Base-by-base conservation (phyloP, 2,888 invertebrate species). In the Germaria angustata region DNA sequence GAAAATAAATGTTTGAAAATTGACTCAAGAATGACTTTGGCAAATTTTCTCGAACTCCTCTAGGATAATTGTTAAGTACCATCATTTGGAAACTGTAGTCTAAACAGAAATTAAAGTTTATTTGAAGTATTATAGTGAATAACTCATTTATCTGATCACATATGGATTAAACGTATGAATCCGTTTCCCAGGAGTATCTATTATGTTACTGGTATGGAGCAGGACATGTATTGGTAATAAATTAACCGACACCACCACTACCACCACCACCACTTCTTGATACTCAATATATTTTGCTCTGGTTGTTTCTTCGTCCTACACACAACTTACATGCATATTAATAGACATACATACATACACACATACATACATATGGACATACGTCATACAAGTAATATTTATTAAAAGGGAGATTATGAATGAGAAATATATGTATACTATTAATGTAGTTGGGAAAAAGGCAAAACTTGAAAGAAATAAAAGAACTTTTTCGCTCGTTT, bases 131-230 rank as follows among this genome's bases (percentile, higher is more conserved):
- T n/a, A n/a, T n/a, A n/a, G n/a, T n/a, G n/a, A n/a, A n/a, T n/a
- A n/a, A n/a, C n/a, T n/a, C n/a, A n/a, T n/a, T n/a, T n/a, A n/a
- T n/a, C n/a, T n/a, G n/a, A n/a, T n/a, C n/a, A n/a, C n/a, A n/a
- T n/a, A n/a, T n/a, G n/a, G n/a, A n/a, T n/a, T n/a, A n/a, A n/a
- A n/a, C 28, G 28, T 28, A 28, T 28, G 6, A 28, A 28, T 28
- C 3, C 6, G 6, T 28, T 49, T 71, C 71, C 53, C 78, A 78
- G 69, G 78, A 63, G 71, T 78, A 78, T 78, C 15, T 41, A 28
- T 32, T 32, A 32, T 53, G 32, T 51, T 51, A 15, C 39, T 59
- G 59, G 11, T n/a, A 15, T 2, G 57, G 9, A 13, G 7, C 1
- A 17, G 46, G 28, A 28, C 28, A 7, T 13, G 22, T 22, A n/a